Conservation (phyloP, 2,888 invertebrate genomes). For the Alviniconcha strummeri region DNA sequence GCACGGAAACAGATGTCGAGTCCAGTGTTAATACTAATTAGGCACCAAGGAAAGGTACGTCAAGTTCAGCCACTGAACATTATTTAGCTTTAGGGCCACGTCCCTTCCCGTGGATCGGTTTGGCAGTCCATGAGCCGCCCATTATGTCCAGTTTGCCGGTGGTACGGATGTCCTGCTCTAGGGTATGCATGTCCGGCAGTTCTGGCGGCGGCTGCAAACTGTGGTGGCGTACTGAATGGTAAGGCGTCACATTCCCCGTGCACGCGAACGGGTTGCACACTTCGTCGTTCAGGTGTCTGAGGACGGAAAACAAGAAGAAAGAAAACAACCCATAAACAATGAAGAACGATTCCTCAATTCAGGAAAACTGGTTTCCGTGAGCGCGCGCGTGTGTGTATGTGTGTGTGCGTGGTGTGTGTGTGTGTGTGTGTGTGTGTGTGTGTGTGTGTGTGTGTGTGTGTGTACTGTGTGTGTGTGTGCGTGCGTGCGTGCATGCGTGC, state of each 20-base stretch:
- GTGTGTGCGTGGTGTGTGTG: neutral
- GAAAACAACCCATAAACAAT: neutral
- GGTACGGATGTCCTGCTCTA: too few relatives aligned
- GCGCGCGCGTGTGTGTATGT: neutral
- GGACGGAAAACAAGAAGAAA: neutral
- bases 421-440: too few relatives aligned
- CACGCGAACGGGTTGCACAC: neutral
- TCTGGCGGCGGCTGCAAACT: neutral
- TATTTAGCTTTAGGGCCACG: too few relatives aligned
- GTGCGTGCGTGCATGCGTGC: neutral
- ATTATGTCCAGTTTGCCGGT: neutral
- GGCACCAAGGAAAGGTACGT: too few relatives aligned
- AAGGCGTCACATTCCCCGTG: neutral
- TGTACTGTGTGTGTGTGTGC: neutral
- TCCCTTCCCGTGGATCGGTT: neutral
- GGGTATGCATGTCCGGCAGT: neutral
- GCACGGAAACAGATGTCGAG: too few relatives aligned
- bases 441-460: neutral
- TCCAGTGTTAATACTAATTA: too few relatives aligned
- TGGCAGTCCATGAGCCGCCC: neutral
- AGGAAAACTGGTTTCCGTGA: too few relatives aligned
- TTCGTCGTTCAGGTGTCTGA: conserved; percentile 27
- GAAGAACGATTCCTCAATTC: too few relatives aligned
- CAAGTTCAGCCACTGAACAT: too few relatives aligned
- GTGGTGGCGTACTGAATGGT: conserved; percentile 15